Evolutionary conservation across 2,113 vertebrate genomes (phyloP), one percentile per base, ranked within the genome.

Genomic region (Phaethon lepturus): DNA sequence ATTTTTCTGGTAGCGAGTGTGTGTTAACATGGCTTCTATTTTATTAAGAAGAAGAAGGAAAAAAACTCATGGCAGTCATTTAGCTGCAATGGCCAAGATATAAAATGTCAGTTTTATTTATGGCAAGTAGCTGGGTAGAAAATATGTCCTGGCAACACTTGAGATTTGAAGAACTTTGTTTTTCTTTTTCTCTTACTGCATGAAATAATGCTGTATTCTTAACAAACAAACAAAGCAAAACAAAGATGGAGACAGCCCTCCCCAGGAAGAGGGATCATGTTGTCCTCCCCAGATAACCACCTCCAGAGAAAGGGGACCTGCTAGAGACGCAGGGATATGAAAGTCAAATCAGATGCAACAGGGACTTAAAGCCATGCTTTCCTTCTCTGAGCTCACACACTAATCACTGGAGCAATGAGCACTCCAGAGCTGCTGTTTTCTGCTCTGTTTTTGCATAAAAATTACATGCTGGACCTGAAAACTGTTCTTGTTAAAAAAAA

Each of bases 41-140:
- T 93, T 94, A 94, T 88, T 90, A 84, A 86, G 73, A 89, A 88
- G 47, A 84, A 73, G 13, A 29, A 52, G 13, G 83, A 74, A 89
- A 94, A 80, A 80, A 18, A 82, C 31, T 56, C 68, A 90, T 91
- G 87, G 93, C 95, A 96, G 84, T 93, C 52, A 78, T 87, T 90
- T 95, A 87, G 81, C 66, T 96, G 87, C 78, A 82, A 91, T 87
- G 62, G 95, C 95, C 95, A 97, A 96, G 92, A 97, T 96, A 96
- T 95, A 96, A 97, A 97, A 96, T 96, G 93, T 96, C 95, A 96
- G 87, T 88, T 97, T 97, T 97, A 96, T 97, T 97, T 96, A 97
- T 94, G 96, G 96, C 84, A 97, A 97, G 96, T 96, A 95, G 81
- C 92, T 96, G 96, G 93, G 93, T 94, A 96, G 96, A 94, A 96